phyloP scores from a whole-genome alignment of 2,113 vertebrate species.

The Amblyopsis rosae region DNA sequence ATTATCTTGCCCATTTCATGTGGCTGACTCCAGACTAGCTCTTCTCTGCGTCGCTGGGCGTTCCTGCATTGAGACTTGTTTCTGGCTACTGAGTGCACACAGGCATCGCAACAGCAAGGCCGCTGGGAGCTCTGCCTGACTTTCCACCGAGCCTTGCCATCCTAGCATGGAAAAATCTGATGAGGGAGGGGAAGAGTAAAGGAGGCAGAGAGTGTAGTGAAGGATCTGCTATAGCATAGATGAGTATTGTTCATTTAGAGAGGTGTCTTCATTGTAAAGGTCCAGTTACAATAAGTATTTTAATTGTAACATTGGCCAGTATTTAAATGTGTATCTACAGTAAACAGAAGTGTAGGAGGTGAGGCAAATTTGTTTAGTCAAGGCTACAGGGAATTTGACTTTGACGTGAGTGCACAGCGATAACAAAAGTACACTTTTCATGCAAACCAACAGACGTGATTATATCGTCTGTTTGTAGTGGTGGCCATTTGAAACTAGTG shows the following conservation, averaged over 20 bases:
- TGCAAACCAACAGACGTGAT: too few species aligned
- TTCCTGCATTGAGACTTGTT: slow-evolving; percentile 22
- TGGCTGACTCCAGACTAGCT: neutral
- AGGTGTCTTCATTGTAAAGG: too few species aligned
- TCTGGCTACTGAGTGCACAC: slow-evolving; percentile 1
- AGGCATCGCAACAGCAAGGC: slow-evolving; percentile 14
- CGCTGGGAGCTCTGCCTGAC: neutral
- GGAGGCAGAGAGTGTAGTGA: neutral
- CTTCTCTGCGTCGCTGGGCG: neutral
- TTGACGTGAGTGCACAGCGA: too few species aligned
- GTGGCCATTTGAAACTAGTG: too few species aligned
- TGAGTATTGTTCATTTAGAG: too few species aligned
- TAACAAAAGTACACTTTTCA: too few species aligned
- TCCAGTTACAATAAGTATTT: too few species aligned
- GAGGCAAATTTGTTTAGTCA: neutral
- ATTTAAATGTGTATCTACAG: slow-evolving; percentile 12
- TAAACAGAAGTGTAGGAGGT: slow-evolving; percentile 34
- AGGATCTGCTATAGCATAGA: neutral
- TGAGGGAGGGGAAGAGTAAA: neutral
- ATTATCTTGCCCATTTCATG: neutral
- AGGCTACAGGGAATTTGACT: too few species aligned
- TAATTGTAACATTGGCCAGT: too few species aligned
- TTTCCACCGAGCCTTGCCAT: neutral
- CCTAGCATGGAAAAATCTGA: neutral
- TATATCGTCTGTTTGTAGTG: too few species aligned